Evolutionary conservation across 2,113 vertebrate genomes (phyloP).

Genomic region (Mirza zaza): DNA sequence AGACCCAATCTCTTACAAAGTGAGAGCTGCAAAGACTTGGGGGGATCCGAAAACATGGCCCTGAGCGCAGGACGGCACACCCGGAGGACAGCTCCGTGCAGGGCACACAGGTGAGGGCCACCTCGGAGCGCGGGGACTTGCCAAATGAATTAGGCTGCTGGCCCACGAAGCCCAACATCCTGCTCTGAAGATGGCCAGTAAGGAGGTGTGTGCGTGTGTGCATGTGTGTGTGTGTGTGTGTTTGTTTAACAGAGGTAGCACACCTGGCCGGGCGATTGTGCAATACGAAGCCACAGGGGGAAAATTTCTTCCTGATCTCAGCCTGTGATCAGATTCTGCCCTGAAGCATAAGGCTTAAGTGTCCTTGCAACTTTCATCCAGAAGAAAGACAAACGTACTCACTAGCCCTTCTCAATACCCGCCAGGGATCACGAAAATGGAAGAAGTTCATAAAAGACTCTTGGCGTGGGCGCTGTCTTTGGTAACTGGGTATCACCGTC

Average conservation of each 20-base stretch:
- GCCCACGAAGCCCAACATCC: background rate
- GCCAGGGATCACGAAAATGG: background rate
- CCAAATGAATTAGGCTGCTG: background rate
- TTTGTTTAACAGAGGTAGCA: background rate
- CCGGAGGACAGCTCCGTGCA: background rate
- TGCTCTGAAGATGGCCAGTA: background rate
- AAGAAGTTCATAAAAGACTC: background rate
- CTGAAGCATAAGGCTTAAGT: constrained; percentile 63
- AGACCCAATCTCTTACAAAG: background rate
- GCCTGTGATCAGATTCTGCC: constrained; percentile 56
- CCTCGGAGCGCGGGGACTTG: fast-evolving
- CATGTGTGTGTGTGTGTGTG: background rate
- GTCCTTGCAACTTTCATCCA: constrained; percentile 40
- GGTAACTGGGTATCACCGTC: background rate
- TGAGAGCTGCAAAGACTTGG: background rate
- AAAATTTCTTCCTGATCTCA: constrained; percentile 49
- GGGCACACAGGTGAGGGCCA: background rate
- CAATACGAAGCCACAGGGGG: constrained; percentile 32
- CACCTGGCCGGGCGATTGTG: constrained; percentile 44
- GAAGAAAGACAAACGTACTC: constrained; percentile 40
- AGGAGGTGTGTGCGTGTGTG: background rate
- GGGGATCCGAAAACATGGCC: background rate
- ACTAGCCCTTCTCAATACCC: background rate
- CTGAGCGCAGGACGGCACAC: background rate
- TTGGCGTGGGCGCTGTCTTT: background rate